These are phyloP conservation scores for Rhaphigaster nebulosa DNA, from an alignment of 2,888 invertebrate genomes.

Conservation along the genomic window DNA sequence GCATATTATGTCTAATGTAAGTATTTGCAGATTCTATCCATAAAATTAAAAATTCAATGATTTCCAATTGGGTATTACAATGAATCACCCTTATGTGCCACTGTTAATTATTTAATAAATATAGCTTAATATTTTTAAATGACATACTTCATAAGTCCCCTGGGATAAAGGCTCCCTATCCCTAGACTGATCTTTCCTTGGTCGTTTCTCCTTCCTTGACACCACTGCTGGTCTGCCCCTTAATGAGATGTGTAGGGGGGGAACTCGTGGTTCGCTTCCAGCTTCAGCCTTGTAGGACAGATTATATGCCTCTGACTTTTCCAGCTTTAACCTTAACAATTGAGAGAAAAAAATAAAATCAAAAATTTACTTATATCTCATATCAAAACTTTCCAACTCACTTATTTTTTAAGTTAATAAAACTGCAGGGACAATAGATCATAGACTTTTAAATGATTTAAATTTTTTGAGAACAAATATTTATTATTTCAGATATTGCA, in stretches of 20 bases:
- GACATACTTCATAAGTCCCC: conserved; percentile 33
- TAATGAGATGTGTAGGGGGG: conserved; percentile 89
- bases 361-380: background rate
- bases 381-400: too few relatives aligned
- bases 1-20: background rate
- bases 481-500: background rate
- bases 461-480: background rate
- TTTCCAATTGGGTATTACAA: background rate
- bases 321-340: conserved; percentile 77
- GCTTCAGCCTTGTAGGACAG: conserved; percentile 43
- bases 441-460: background rate
- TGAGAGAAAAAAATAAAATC: background rate
- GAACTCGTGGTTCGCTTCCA: conserved; percentile 83
- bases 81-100: background rate
- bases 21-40: background rate
- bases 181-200: conserved; percentile 68
- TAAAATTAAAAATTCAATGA: background rate
- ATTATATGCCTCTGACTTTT: conserved; percentile 80
- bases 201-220: conserved; percentile 66
- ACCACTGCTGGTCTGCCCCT: conserved; percentile 83
- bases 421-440: too few relatives aligned
- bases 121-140: too few relatives aligned
- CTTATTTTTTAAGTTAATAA: too few relatives aligned
- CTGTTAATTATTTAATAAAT: background rate
- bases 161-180: conserved; percentile 44